Percentiles rank a stretch among this genome's conserved stretches.
Conservation (phyloP, 2,113 vertebrate species). For the Nettapus auritus region DNA sequence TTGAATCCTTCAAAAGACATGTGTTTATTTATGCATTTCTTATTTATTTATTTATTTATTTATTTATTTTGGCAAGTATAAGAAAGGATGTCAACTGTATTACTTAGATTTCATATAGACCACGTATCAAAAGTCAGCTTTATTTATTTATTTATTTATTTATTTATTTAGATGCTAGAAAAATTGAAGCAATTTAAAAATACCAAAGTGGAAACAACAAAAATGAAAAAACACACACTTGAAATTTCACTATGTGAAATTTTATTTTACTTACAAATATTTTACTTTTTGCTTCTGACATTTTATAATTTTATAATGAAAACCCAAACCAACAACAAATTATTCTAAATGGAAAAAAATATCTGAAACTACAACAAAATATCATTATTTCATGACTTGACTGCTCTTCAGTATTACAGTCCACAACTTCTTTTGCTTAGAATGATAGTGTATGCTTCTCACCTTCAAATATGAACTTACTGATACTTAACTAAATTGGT, state of each 20-base stretch:
- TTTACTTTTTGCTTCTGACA: background rate
- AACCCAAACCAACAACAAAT: background rate
- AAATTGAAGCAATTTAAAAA: background rate
- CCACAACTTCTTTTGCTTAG: background rate
- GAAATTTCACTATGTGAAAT: background rate
- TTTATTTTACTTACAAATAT: background rate
- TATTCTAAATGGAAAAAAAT: background rate
- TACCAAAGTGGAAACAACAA: background rate
- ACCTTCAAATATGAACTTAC: background rate
- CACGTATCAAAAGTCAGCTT: background rate
- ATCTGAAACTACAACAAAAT: background rate
- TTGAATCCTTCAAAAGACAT: background rate
- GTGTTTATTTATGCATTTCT: background rate
- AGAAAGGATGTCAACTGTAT: background rate
- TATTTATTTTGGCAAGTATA: background rate
- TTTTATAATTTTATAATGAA: background rate
- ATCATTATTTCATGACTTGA: background rate
- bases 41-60: background rate
- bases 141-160: no score
- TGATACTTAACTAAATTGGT: background rate
- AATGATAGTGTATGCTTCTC: fast-evolving
- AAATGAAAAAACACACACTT: background rate
- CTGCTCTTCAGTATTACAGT: background rate
- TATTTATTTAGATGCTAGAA: no score
- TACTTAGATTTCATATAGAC: background rate